These are phyloP conservation scores for Scylla paramamosain DNA, from an alignment of 1,140 invertebrate genomes.

Conservation along the genomic window DNA sequence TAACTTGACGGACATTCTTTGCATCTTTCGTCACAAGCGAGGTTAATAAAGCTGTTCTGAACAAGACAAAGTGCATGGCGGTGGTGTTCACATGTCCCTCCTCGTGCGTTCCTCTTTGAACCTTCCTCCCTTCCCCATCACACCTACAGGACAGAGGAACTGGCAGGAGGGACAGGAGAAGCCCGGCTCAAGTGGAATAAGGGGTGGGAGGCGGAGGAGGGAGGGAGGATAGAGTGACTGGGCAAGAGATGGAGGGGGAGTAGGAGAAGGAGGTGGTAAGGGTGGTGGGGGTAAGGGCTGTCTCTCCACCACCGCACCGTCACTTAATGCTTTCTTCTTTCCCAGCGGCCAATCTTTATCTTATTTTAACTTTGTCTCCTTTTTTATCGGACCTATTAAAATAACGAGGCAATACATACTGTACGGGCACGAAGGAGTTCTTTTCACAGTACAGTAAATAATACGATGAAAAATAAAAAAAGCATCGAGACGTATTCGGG, in stretches of 20 bases:
- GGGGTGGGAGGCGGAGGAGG: not conserved
- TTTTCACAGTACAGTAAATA: not conserved
- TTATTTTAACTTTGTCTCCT: not conserved
- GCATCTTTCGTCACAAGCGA: too few species aligned
- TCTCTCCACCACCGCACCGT: not conserved
- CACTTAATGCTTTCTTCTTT: not conserved
- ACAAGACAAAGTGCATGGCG: too few species aligned
- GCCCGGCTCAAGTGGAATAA: not conserved
- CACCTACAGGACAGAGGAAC: not conserved
- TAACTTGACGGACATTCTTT: too few species aligned
- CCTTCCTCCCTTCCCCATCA: not conserved
- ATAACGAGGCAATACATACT: not conserved
- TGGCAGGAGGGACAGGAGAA: conserved; percentile 9
- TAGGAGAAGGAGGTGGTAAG: not conserved
- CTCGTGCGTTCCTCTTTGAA: not conserved
- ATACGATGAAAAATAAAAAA: not conserved
- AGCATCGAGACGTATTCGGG: too few species aligned
- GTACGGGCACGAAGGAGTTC: not conserved
- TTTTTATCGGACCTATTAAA: not conserved
- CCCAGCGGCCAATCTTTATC: not conserved
- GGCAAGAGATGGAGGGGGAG: not conserved
- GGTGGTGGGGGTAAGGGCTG: not conserved
- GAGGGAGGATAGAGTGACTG: not conserved
- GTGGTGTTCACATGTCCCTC: not conserved
- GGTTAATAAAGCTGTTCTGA: too few species aligned